A percentile compares a stretch with the other conserved stretches of the same genome.
phyloP scores from a whole-genome alignment of 2,888 invertebrate genomes.

The Drosophila flavopinicola region DNA sequence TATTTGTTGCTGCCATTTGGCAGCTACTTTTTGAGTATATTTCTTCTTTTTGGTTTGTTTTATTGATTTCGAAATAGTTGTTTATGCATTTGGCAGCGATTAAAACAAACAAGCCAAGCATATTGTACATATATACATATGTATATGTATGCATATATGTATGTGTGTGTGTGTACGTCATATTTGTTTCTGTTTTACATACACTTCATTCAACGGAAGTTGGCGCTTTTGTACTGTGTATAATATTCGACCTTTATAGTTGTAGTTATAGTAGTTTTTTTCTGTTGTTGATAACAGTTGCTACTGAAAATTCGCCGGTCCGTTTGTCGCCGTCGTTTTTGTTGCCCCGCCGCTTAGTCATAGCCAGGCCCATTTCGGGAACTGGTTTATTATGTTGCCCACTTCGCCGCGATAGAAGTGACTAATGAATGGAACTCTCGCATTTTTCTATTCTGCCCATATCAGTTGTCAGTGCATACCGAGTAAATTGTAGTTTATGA shows the following conservation, averaged over 20 bases:
- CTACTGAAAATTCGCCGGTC: constrained; percentile 38
- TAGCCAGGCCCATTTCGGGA: constrained; percentile 23
- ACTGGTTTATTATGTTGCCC: constrained; percentile 51
- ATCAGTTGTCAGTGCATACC: constrained; percentile 28
- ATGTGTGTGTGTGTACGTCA: constrained; percentile 17
- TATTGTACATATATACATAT: constrained; percentile 40
- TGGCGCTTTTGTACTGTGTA: constrained; percentile 18
- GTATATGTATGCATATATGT: background rate
- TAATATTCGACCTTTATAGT: constrained; percentile 15
- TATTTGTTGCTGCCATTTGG: constrained; percentile 37
- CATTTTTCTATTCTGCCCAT: constrained; percentile 15
- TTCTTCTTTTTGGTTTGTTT: constrained; percentile 27
- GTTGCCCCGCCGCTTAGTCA: constrained; percentile 48
- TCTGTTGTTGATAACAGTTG: constrained; percentile 45
- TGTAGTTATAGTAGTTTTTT: constrained; percentile 17
- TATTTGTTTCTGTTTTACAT: constrained; percentile 12
- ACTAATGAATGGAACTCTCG: constrained; percentile 44
- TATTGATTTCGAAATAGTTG: constrained; percentile 44
- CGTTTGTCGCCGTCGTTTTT: constrained; percentile 13
- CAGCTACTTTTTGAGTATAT: constrained; percentile 26
- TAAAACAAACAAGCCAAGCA: constrained; percentile 35
- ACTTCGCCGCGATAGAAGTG: constrained; percentile 37
- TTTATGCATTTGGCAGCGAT: constrained; percentile 39
- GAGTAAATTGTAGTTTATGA: constrained; percentile 39
- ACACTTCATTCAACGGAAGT: constrained; percentile 36